Evolutionary conservation across 1,140 invertebrate genomes (phyloP).

Genomic region (Drosophila guanche): DNA sequence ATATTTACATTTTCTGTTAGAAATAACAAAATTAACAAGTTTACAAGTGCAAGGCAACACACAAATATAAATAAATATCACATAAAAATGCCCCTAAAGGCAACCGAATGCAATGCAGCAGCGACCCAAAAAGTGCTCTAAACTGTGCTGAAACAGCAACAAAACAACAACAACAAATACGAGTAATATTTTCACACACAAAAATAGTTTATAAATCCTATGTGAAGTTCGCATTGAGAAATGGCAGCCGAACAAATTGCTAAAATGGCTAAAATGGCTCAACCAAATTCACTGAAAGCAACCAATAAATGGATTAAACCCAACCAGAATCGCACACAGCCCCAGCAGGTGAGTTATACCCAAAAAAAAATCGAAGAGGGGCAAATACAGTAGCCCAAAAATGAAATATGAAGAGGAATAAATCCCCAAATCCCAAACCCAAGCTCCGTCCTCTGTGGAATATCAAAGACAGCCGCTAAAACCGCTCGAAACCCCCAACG

Average conservation of each 20-base stretch:
- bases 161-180: slow-evolving; percentile 3
- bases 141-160: slow-evolving; percentile 42
- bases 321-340: slow-evolving; percentile 30
- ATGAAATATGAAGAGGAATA: slow-evolving; percentile 47
- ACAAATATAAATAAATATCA: slow-evolving; percentile 2
- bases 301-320: slow-evolving; percentile 75
- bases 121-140: slow-evolving; percentile 41
- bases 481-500: background rate
- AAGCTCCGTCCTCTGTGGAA: background rate
- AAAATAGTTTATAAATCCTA: slow-evolving; percentile 16
- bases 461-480: slow-evolving; percentile 47
- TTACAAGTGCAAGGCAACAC: slow-evolving; percentile 27
- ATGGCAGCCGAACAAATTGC: slow-evolving; percentile 48
- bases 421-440: slow-evolving; percentile 16
- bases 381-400: slow-evolving; percentile 35
- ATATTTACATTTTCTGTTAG: slow-evolving; percentile 19
- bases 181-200: slow-evolving; percentile 9
- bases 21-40: slow-evolving; percentile 8
- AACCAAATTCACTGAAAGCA: slow-evolving; percentile 45
- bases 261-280: slow-evolving; percentile 44
- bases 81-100: background rate
- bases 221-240: slow-evolving; percentile 48
- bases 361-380: background rate
- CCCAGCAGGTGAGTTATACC: slow-evolving; percentile 69
- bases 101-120: slow-evolving; percentile 40